Percentiles rank a stretch among this genome's conserved stretches.
Evolutionary conservation across 2,113 vertebrate genomes (phyloP).

Genomic region (Excalfactoria chinensis): DNA sequence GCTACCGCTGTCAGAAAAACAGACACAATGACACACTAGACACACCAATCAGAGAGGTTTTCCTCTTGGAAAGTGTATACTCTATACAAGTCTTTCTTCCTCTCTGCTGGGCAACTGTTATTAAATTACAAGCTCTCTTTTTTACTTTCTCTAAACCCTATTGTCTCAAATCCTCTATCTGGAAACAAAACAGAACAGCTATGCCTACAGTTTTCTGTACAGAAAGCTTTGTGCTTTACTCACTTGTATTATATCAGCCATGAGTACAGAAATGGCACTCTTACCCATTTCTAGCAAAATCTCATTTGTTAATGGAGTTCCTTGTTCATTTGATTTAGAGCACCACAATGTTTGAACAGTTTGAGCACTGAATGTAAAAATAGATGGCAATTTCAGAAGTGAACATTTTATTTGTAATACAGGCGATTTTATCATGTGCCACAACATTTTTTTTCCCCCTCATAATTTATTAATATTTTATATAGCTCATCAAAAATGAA

Average conservation of each 20-base stretch:
- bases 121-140: not conserved
- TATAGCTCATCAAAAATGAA: slow-evolving; percentile 56
- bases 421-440: slow-evolving; percentile 42
- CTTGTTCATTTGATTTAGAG: slow-evolving; percentile 57
- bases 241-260: not conserved
- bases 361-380: slow-evolving; percentile 53
- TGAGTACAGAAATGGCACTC: slow-evolving; percentile 7
- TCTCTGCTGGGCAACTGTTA: not conserved
- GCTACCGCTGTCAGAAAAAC: not conserved
- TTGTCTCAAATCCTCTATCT: not conserved
- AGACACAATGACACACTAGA: not conserved
- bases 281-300: slow-evolving; percentile 17
- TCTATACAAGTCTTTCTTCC: not conserved
- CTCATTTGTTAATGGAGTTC: slow-evolving; percentile 64
- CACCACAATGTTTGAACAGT: slow-evolving; percentile 58
- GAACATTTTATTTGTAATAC: slow-evolving; percentile 69
- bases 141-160: not conserved
- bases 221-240: slow-evolving; percentile 7
- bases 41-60: not conserved
- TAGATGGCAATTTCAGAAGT: slow-evolving; percentile 52
- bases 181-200: not conserved
- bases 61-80: not conserved
- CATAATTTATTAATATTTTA: slow-evolving; percentile 62
- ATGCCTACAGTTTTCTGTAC: not conserved
- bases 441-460: slow-evolving; percentile 49